Conservation (phyloP, 1,140 invertebrate species). For the Venustaconcha ellipsiformis region DNA sequence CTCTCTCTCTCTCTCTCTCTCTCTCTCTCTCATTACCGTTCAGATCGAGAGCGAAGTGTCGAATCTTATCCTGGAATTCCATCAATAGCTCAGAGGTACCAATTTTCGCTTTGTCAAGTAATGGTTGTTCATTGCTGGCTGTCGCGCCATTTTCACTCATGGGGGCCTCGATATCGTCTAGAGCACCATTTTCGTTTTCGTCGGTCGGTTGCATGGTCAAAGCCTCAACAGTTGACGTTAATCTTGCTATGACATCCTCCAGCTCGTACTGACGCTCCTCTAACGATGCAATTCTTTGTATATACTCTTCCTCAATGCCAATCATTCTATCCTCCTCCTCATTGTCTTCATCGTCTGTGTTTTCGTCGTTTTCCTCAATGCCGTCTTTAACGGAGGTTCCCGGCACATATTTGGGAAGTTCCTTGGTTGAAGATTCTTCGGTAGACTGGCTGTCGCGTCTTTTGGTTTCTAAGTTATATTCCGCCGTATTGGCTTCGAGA, state of each 20-base stretch:
- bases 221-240: slow-evolving; percentile 16
- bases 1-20: too few relatives aligned
- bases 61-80: slow-evolving; percentile 28
- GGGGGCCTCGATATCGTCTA: neutral
- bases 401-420: too few relatives aligned
- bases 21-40: slow-evolving; percentile 5
- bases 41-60: slow-evolving; percentile 20
- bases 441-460: too few relatives aligned
- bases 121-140: too few relatives aligned
- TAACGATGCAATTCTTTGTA: slow-evolving; percentile 24
- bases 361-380: slow-evolving; percentile 5
- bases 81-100: slow-evolving; percentile 12
- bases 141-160: neutral
- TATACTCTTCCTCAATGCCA: slow-evolving; percentile 23
- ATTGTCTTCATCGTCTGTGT: neutral
- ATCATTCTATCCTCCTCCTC: slow-evolving; percentile 17
- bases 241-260: slow-evolving; percentile 20
- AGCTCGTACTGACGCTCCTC: slow-evolving; percentile 26
- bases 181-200: neutral
- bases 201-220: neutral
- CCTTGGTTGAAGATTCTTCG: too few relatives aligned
- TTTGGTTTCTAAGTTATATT: too few relatives aligned
- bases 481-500: too few relatives aligned
- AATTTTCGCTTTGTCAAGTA: too few relatives aligned
- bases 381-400: too few relatives aligned